Evolutionary conservation across 2,888 invertebrate species (phyloP), one percentile per base, ranked within the genome.

Genomic region (Metopia argyrocephala): DNA sequence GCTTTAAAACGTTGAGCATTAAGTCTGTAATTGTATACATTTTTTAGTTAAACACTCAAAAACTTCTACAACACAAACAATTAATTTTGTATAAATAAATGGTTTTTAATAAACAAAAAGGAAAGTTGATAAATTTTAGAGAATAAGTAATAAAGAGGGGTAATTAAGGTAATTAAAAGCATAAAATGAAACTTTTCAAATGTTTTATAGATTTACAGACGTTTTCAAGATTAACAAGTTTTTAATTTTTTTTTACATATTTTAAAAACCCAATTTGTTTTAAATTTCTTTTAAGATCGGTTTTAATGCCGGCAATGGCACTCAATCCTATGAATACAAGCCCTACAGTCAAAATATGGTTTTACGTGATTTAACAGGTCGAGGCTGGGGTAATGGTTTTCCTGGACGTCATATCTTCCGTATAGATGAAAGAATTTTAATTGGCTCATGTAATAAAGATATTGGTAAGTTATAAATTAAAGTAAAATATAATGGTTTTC

Each of bases 301-400:
- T 52, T 98, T 99, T 89, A 99, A 99, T 89, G 98, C 96, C 70
- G 99, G 99, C 66, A 97, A 98, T 87, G 97, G 97, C 20, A 97
- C 97, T 0, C 94, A 94, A 88, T 94, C 95, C 83, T 97, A 94
- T 89, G 96, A 97, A 90, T 97, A 97, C 89, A 93, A 93, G 76
- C 97, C 97, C 0, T 98, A 97, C 91, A 97, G 97, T 62, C 97
- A 97, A 90, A 93, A 93, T 9, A 95, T 96, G 56, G 95, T 96
- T 3, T 92, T 97, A 48, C 93, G 96, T 85, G 96, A 97, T 90
- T 91, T 98, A 83, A 94, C 95, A 0, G 94, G 94, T 6, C 93
- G 96, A 87, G 97, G 97, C 25, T 96, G 94, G 93, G 96, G 94
- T 0, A 97, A 97, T 87, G 94, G 94, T 3, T 94, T 96, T 85